Evolutionary conservation across 2,113 vertebrate genomes (phyloP).

Genomic region (Plestiodon gilberti): DNA sequence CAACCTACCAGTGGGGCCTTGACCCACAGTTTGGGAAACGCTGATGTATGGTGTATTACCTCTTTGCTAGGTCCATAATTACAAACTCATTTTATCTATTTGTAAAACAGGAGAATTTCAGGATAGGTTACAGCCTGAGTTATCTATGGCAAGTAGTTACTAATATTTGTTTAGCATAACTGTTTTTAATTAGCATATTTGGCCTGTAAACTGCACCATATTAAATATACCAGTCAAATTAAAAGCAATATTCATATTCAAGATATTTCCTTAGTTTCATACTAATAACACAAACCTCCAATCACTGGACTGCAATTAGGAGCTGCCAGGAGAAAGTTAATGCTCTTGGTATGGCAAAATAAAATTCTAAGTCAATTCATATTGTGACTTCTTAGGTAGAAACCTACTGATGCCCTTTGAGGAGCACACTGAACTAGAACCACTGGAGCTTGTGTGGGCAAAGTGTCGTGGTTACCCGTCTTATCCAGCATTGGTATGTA

Average conservation of each 20-base stretch:
- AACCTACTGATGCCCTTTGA: slow-evolving; percentile 84
- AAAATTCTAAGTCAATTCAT: slow-evolving; percentile 55
- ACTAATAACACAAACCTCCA: neutral
- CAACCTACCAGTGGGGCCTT: too few relatives aligned
- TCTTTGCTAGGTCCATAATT: neutral
- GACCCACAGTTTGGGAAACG: too few relatives aligned
- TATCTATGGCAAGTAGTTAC: neutral
- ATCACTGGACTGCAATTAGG: neutral
- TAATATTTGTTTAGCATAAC: neutral
- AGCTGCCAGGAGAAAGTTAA: neutral
- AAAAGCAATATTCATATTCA: neutral
- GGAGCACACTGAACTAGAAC: slow-evolving; percentile 86
- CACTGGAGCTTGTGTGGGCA: slow-evolving; percentile 96
- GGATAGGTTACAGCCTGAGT: neutral
- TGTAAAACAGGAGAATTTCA: neutral
- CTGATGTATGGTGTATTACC: neutral
- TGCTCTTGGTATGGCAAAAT: neutral
- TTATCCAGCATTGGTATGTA: slow-evolving; percentile 94
- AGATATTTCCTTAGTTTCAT: neutral
- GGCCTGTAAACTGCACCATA: neutral
- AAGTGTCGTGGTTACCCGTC: slow-evolving; percentile 98
- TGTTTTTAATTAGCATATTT: neutral
- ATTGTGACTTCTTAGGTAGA: slow-evolving; percentile 77
- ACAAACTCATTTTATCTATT: neutral
- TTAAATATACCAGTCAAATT: neutral